phyloP scores from a whole-genome alignment of 2,888 invertebrate genomes.

The Nemurella pictetii region DNA sequence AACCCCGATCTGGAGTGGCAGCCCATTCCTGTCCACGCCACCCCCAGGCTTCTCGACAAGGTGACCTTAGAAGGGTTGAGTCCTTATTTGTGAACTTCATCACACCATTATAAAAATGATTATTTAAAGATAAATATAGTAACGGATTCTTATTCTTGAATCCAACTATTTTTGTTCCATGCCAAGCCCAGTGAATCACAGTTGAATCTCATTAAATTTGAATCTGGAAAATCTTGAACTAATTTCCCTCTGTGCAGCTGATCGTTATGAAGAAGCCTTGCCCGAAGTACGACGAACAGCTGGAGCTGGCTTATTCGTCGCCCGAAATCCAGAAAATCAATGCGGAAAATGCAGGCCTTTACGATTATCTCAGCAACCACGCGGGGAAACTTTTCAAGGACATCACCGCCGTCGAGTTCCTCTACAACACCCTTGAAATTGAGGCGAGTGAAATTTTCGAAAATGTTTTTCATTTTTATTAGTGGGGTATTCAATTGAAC shows the following conservation, averaged over 20 bases:
- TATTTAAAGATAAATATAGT: not conserved
- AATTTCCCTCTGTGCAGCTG: constrained; percentile 48
- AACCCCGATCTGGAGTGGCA: constrained; percentile 71
- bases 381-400: constrained; percentile 61
- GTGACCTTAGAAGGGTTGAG: constrained; percentile 60
- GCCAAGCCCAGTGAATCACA: not conserved
- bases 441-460: constrained; percentile 50
- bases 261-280: constrained; percentile 59
- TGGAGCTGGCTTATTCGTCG: constrained; percentile 58
- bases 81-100: not conserved
- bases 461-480: not conserved
- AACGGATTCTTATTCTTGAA: not conserved
- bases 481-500: too few relatives aligned
- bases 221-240: too few relatives aligned
- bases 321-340: constrained; percentile 57
- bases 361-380: constrained; percentile 61
- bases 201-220: too few relatives aligned
- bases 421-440: constrained; percentile 72
- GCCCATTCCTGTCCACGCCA: constrained; percentile 82
- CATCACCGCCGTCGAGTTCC: constrained; percentile 68
- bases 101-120: not conserved
- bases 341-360: constrained; percentile 63
- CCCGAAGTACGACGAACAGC: constrained; percentile 57
- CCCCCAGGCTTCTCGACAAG: constrained; percentile 70
- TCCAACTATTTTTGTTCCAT: not conserved